These are phyloP conservation scores for Pseudorhiza aurosa DNA, from an alignment of 30 jellyfish, hydroid and myxozoan species.

Conservation along the genomic window DNA sequence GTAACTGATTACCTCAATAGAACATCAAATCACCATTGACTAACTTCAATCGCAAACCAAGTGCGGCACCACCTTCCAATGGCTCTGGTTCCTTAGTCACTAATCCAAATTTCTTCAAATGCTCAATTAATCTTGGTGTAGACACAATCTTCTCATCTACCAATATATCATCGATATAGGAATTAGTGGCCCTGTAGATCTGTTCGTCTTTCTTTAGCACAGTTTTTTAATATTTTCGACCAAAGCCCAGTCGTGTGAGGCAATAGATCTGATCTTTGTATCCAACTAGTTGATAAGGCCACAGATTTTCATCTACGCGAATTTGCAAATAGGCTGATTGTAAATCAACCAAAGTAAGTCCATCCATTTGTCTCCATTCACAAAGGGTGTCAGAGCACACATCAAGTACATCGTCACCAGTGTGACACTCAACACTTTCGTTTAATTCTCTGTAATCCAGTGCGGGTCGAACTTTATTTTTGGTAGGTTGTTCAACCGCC, in stretches of 20 bases:
- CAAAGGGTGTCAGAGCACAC: conserved; percentile 8
- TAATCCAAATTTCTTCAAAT: conserved; percentile 24
- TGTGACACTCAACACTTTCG: background rate
- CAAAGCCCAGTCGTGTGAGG: conserved; percentile 53
- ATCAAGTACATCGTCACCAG: conserved; percentile 11
- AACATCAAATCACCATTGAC: background rate
- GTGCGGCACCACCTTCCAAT: conserved; percentile 22
- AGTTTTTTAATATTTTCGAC: background rate
- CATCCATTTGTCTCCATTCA: background rate
- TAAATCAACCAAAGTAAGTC: background rate
- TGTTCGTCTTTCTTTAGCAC: conserved; percentile 2
- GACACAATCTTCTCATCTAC: background rate
- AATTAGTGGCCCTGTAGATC: conserved; percentile 13
- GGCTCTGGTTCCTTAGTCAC: conserved; percentile 53
- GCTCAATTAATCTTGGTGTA: conserved; percentile 6
- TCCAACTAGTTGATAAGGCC: background rate
- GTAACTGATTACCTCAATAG: conserved; percentile 3
- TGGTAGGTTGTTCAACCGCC: conserved; percentile 10
- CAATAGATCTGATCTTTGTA: background rate
- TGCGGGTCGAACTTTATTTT: conserved; percentile 6
- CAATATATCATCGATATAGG: conserved; percentile 21
- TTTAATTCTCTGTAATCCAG: conserved; percentile 2
- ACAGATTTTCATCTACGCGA: background rate
- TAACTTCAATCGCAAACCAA: conserved; percentile 36
- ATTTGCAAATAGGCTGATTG: conserved; percentile 31